phyloP scores from a whole-genome alignment of 2,113 vertebrate genomes.

The Pterophyllum scalare region DNA sequence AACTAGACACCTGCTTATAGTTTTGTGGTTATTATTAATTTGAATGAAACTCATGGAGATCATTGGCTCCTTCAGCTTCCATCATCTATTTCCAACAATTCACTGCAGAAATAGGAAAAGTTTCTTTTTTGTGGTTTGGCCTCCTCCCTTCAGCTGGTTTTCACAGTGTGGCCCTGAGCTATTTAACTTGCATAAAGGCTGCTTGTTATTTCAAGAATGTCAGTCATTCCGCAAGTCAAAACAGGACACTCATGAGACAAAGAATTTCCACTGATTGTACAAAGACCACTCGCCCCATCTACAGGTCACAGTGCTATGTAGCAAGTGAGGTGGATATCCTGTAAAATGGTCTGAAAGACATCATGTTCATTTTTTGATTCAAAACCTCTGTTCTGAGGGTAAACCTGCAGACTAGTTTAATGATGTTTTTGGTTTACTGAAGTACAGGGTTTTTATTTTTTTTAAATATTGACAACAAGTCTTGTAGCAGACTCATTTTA shows the following conservation, averaged over 20 bases:
- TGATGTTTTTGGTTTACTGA: neutral
- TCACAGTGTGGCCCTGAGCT: neutral
- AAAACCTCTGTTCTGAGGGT: neutral
- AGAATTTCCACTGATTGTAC: neutral
- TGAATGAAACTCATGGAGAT: neutral
- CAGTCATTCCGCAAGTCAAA: slow-evolving; percentile 21
- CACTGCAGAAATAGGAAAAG: slow-evolving; percentile 19
- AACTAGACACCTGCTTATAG: neutral
- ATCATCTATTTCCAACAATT: neutral
- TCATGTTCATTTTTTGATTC: neutral
- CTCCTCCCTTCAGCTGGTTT: slow-evolving; percentile 9
- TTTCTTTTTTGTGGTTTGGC: neutral
- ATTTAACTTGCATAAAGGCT: slow-evolving; percentile 8
- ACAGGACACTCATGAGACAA: neutral
- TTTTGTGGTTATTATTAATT: neutral
- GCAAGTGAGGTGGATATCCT: neutral
- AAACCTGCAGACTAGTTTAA: neutral
- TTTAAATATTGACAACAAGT: neutral
- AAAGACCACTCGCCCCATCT: slow-evolving; percentile 20
- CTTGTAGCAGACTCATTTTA: neutral
- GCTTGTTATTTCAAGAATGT: slow-evolving; percentile 22
- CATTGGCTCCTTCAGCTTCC: neutral
- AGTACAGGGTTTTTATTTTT: neutral
- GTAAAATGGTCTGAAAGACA: neutral
- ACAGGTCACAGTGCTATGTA: neutral